Base-by-base conservation (phyloP, 2,113 vertebrate species). In the Pomatostomus ruficeps region DNA sequence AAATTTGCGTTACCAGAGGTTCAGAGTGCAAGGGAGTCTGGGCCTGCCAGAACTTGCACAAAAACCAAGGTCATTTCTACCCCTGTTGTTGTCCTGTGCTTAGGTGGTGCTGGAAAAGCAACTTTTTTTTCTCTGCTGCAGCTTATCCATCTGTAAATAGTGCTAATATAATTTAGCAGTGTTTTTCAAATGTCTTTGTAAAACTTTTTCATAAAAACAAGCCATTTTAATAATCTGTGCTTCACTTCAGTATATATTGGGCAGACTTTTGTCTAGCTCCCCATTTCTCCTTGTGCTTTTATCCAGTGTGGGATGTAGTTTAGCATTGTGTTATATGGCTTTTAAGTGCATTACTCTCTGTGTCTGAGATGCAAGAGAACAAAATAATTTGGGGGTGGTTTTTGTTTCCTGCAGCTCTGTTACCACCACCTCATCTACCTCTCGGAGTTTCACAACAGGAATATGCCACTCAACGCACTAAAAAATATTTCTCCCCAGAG, bases 371-470 rank as follows among this genome's bases (percentile, higher is more conserved):
- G 31, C 38, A 85, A 62, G 28, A 40, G 29, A 88, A 66, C 21
- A 75, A 92, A 70, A 52, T 65, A 42, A 57, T 55, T 73, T 54
- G 31, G 12, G 22, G 3, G 2, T 73, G 7, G 3, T 29, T 83
- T 77, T 93, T 52, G 66, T 97, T 12, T 68, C 96, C 52, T 98
- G 95, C 5, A 58, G 35, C 45, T 89, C 72, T 5, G 55, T 88
- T 15, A n/a, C 91, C 49, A 77, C 21, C 51, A 87, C 55, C 74
- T 97, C 9, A 85, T 98, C 61, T 94, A 82, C 40, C 97, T 97
- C 91, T 96, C 92, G 1, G 97, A 97, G 35, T 70, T 92, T 75
- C 59, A 75, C 25, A 43, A 14, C 10, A 97, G 40, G 16, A 59
- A 40, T 8, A 85, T 2, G 1, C 81, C 98, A 11, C 87, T 98